Conservation (phyloP, 2,888 invertebrate species). For the Perithous albicinctus region DNA sequence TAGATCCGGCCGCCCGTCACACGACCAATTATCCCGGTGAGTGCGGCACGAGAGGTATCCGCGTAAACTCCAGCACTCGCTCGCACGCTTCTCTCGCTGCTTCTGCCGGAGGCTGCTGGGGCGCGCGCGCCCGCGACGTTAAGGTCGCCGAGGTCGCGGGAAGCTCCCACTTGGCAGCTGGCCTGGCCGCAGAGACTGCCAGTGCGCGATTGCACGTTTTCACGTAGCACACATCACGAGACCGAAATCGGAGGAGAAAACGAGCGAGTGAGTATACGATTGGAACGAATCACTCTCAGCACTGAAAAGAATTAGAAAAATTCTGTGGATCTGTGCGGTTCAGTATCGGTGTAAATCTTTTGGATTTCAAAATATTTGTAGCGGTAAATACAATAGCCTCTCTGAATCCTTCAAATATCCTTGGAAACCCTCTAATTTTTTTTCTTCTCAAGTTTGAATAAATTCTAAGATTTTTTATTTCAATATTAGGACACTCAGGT, state of each 20-base stretch:
- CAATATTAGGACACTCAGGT: too few relatives aligned
- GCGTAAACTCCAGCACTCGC: constrained; percentile 54
- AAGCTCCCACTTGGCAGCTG: constrained; percentile 68
- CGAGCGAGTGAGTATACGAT: constrained; percentile 44
- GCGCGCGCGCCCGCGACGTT: constrained; percentile 25
- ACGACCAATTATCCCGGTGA: constrained; percentile 63
- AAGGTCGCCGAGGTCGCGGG: constrained; percentile 62
- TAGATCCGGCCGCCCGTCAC: constrained; percentile 60
- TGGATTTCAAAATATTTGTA: too few relatives aligned
- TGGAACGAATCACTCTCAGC: too few relatives aligned
- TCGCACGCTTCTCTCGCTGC: constrained; percentile 52
- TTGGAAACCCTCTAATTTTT: too few relatives aligned
- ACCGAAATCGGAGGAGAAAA: constrained; percentile 51
- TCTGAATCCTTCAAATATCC: too few relatives aligned
- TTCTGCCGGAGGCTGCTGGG: constrained; percentile 33
- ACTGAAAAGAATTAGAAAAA: too few relatives aligned
- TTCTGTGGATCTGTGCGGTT: not conserved
- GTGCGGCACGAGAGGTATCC: constrained; percentile 39
- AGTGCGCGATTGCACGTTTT: constrained; percentile 59
- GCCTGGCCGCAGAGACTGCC: constrained; percentile 58
- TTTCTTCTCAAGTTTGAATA: too few relatives aligned
- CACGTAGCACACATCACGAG: constrained; percentile 56
- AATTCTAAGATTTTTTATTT: too few relatives aligned
- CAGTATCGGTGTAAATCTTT: not conserved
- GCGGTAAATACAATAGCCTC: too few relatives aligned